Evolutionary conservation across 2,797 vertebrate species (phyloP), one percentile per base, ranked within the genome.

Genomic region (Apodemus agrarius): DNA sequence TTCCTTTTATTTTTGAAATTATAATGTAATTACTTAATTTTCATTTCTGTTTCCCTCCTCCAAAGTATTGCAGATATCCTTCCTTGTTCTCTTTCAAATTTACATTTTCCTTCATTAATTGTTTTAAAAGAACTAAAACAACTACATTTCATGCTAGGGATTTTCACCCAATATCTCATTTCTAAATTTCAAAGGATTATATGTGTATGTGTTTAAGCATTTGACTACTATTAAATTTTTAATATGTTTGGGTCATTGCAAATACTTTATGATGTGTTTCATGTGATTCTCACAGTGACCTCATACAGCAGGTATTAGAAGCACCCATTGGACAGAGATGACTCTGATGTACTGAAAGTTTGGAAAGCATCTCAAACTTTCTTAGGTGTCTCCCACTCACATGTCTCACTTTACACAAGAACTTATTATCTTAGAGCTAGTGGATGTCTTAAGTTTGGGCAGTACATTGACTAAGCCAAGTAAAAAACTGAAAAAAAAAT

Each of bases 401-500:
- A 78, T 72, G 74, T 92, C 21, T 76, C 11, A 37, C n/a, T 72
- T 65, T 0, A 49, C 14, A 31, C 2, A 7, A 37, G 89, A 43
- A 43, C 9, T 52, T n/a, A n/a, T n/a, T n/a, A n/a, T 49, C 80
- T 12, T 82, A 65, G 26, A 52, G 82, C 40, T 81, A 67, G 34
- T 16, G 65, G 6, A 67, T 67, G 29, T 13, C 29, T 67, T 34
- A 34, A 67, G 14, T 67, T 67, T 34, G 0, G 24, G 65, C 65
- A 67, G 31, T 16, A 34, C 4, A 67, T 67, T 81, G 24, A 11
- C 2, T 57, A 14, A 37, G 80, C 9, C 12, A 74, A 86, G 86
- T 37, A 21, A 67, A 94, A 90, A 93, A 16, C 61, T n/a, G n/a
- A n/a, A n/a, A n/a, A n/a, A 78, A 54, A 54, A 85, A 84, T 40